Conservation (phyloP, 2,113 vertebrate species). For the Heterotilapia buettikoferi region DNA sequence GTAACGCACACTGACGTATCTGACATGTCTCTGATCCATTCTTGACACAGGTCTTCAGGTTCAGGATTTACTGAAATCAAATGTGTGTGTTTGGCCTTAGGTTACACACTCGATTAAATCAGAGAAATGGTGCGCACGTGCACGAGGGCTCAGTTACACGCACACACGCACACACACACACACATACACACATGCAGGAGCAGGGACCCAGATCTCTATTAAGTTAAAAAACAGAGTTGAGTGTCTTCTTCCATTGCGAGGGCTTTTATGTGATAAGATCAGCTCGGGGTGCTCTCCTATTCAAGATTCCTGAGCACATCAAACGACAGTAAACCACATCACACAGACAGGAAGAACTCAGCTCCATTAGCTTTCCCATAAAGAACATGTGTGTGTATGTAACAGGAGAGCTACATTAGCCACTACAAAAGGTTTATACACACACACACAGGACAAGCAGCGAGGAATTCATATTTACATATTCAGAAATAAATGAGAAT, state of each 20-base stretch:
- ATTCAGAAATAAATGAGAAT: neutral
- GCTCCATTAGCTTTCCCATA: constrained; percentile 73
- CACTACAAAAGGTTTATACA: constrained; percentile 54
- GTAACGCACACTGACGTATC: constrained; percentile 2
- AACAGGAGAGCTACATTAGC: constrained; percentile 52
- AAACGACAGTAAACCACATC: constrained; percentile 70
- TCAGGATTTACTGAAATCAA: constrained; percentile 61
- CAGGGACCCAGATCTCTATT: constrained; percentile 54
- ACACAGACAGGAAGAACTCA: constrained; percentile 65
- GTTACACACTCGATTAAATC: constrained; percentile 67
- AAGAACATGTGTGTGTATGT: constrained; percentile 71
- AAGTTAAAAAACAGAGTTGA: constrained; percentile 60
- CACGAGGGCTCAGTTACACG: neutral
- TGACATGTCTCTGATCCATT: constrained; percentile 33
- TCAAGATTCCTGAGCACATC: constrained; percentile 67
- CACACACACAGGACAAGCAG: constrained; percentile 29
- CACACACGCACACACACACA: neutral
- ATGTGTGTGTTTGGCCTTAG: constrained; percentile 63
- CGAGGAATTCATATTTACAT: constrained; percentile 11
- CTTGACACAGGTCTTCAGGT: constrained; percentile 38
- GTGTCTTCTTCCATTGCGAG: constrained; percentile 61
- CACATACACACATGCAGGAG: neutral
- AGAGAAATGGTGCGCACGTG: constrained; percentile 36
- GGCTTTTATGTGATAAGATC: constrained; percentile 73
- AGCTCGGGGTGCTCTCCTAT: constrained; percentile 53